Base-by-base conservation (phyloP, 2,113 vertebrate species). In the Panthera tigris region DNA sequence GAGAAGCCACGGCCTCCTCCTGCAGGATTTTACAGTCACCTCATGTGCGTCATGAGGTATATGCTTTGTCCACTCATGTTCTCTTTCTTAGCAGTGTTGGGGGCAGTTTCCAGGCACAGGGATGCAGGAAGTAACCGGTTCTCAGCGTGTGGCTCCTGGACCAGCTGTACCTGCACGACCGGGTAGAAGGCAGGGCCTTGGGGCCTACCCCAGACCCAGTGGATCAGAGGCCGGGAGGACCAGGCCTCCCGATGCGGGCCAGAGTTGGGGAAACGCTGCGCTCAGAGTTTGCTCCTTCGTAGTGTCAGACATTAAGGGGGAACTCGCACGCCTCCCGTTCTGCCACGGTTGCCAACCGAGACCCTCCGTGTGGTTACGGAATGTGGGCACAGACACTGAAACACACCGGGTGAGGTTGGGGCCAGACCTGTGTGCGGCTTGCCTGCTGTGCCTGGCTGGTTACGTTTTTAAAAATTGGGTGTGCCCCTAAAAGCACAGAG, bases 301-400 rank as follows among this genome's bases (percentile, higher is more conserved):
- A 41, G 2, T 5, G 31, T 50, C 57, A 85, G 21, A 31, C 45
- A 36, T 19, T 36, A 8, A 36, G 39, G n/a, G 48, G 13, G 69
- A 31, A 41, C 69, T n/a, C 29, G 27, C 36, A 5, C 7, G 3
- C 33, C 16, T 31, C 50, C 10, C 1, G 27, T 21, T 68, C 29
- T 21, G 61, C 36, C 27, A 0, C 15, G 0, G 29, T n/a, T 87
- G 27, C 36, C 7, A 1, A 9, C 1, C 1, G 9, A 39, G 63
- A 14, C 25, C 23, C 0, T 76, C 15, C 5, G 25, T 7, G 16
- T 33, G 21, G n/a, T 63, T n/a, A 2, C 0, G 29, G 36, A 9
- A 21, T 63, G 21, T 48, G 23, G 29, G 21, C 29, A 39, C 23
- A 21, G 2, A 63, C 19, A 7, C 27, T 31, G 83, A 87, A 79